A percentile compares a stretch with the other conserved stretches of the same genome.
Conservation (phyloP, 2,113 vertebrate species). For the Leptobrachium ailaonicum region DNA sequence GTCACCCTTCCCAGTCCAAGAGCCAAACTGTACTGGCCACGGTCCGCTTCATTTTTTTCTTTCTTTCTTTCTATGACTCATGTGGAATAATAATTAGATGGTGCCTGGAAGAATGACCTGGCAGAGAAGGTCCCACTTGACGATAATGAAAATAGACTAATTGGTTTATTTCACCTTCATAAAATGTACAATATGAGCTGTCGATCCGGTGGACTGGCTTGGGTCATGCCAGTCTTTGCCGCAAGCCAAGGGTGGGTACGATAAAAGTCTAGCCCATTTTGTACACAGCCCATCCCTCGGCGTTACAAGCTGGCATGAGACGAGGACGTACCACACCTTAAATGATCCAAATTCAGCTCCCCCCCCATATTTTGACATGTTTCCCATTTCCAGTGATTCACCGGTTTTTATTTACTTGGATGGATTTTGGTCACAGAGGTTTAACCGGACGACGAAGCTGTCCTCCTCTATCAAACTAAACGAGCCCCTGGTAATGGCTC, state of each 20-base stretch:
- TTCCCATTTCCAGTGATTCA: slow-evolving; percentile 69
- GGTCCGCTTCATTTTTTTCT: not conserved
- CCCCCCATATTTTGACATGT: slow-evolving; percentile 60
- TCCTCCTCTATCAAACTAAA: slow-evolving; percentile 15
- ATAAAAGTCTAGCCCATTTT: slow-evolving; percentile 14
- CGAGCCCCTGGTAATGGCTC: not conserved
- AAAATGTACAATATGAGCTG: slow-evolving; percentile 17
- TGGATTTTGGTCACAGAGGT: slow-evolving; percentile 55
- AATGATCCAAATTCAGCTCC: slow-evolving; percentile 67
- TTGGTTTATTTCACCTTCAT: slow-evolving; percentile 22
- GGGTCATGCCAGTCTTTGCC: slow-evolving; percentile 48
- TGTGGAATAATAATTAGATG: slow-evolving; percentile 14
- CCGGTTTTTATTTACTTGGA: slow-evolving; percentile 62
- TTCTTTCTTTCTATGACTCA: slow-evolving; percentile 19
- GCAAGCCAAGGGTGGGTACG: slow-evolving; percentile 66
- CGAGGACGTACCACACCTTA: slow-evolving; percentile 71
- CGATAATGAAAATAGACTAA: slow-evolving; percentile 34
- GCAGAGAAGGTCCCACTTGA: slow-evolving; percentile 12
- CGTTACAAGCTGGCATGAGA: slow-evolving; percentile 62
- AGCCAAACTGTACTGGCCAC: slow-evolving; percentile 10
- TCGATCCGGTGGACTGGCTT: slow-evolving; percentile 55
- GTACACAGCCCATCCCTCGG: slow-evolving; percentile 57
- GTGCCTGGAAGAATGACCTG: slow-evolving; percentile 8
- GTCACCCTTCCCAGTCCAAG: slow-evolving; percentile 10
- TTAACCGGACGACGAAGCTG: slow-evolving; percentile 46